These are phyloP conservation scores for Eucera pruinosa DNA, from an alignment of 2,888 invertebrate species.

Conservation along the genomic window DNA sequence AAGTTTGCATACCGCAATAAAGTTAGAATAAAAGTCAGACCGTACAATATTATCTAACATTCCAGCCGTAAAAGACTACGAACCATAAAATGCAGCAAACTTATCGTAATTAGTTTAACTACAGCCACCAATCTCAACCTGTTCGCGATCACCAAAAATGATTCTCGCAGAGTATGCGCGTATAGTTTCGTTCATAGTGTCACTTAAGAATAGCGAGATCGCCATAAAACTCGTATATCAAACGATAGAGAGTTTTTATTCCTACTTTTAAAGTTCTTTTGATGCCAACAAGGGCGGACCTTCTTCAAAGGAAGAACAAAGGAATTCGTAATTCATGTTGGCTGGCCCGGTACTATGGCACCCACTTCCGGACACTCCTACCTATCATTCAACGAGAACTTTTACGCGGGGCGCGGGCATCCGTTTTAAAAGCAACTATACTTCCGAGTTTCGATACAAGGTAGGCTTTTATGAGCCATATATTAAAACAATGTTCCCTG, in stretches of 20 bases:
- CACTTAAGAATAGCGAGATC: background rate
- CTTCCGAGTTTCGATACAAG: slow-evolving; percentile 60
- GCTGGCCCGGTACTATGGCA: slow-evolving; percentile 43
- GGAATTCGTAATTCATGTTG: slow-evolving; percentile 66
- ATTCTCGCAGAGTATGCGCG: no score
- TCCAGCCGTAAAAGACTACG: no score
- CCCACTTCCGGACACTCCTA: slow-evolving; percentile 63
- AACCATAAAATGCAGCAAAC: background rate
- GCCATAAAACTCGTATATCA: slow-evolving; percentile 27
- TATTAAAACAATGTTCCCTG: slow-evolving; percentile 30
- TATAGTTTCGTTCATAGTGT: background rate
- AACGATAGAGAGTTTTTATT: slow-evolving; percentile 32
- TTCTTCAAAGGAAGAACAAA: slow-evolving; percentile 57
- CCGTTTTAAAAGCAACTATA: slow-evolving; percentile 63
- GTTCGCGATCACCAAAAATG: no score
- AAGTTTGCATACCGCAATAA: no score
- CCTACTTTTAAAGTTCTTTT: slow-evolving; percentile 41
- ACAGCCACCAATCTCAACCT: no score
- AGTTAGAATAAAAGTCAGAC: no score
- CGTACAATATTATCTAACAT: no score
- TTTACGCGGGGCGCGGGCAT: slow-evolving; percentile 58
- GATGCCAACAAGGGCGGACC: slow-evolving; percentile 35
- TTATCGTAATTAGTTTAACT: background rate
- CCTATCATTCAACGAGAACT: slow-evolving; percentile 64
- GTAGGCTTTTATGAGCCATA: slow-evolving; percentile 41